Conservation (phyloP, 2,113 vertebrate species). For the Channa argus region DNA sequence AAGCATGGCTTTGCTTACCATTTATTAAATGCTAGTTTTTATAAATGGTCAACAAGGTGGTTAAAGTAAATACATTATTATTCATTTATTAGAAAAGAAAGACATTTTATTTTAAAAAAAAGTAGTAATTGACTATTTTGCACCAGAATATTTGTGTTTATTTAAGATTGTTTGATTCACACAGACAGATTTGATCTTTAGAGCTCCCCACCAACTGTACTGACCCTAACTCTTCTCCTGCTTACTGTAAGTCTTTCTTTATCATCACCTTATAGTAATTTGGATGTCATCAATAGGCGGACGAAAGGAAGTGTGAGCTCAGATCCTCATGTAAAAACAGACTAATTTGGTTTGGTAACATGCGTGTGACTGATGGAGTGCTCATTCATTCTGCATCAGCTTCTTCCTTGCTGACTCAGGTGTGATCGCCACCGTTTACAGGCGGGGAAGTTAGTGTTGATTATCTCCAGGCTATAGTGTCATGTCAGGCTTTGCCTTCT, state of each 20-base stretch:
- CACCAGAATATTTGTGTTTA: too few relatives aligned
- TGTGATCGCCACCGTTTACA: conserved; percentile 24
- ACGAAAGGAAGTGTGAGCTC: conserved; percentile 17
- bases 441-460: conserved; percentile 1
- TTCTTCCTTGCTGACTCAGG: conserved; percentile 63
- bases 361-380: conserved; percentile 48
- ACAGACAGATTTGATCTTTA: background rate
- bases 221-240: background rate
- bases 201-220: too few relatives aligned
- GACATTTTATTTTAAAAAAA: too few relatives aligned
- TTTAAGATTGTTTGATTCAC: too few relatives aligned
- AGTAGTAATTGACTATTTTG: too few relatives aligned
- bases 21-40: too few relatives aligned
- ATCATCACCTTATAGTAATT: background rate
- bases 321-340: background rate
- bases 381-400: conserved; percentile 32
- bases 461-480: conserved; percentile 14
- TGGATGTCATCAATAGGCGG: background rate
- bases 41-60: too few relatives aligned
- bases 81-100: too few relatives aligned
- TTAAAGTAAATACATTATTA: too few relatives aligned
- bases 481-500: conserved; percentile 1
- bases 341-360: conserved; percentile 24
- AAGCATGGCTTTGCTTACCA: too few relatives aligned
- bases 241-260: background rate